Conservation (phyloP, 2,888 invertebrate species). For the Drosophila vallismaia region DNA sequence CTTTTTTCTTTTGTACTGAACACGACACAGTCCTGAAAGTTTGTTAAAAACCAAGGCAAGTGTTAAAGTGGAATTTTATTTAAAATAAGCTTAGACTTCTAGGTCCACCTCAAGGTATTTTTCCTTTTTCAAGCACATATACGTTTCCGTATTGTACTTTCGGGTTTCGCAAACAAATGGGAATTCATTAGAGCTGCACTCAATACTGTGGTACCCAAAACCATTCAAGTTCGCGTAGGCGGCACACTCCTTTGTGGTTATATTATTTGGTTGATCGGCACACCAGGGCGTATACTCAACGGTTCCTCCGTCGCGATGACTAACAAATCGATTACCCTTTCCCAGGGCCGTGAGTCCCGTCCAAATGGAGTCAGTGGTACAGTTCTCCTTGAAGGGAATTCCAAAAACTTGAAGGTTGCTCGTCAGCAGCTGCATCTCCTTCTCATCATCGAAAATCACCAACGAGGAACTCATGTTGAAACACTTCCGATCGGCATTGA, state of each 20-base stretch:
- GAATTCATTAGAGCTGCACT: slow-evolving; percentile 20
- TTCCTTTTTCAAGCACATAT: slow-evolving; percentile 20
- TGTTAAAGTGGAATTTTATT: slow-evolving; percentile 7
- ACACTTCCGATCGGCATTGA: slow-evolving; percentile 29
- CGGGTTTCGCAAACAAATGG: slow-evolving; percentile 16
- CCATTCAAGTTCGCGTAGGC: slow-evolving; percentile 21
- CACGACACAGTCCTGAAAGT: not conserved
- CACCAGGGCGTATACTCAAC: slow-evolving; percentile 28
- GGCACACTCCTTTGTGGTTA: slow-evolving; percentile 9
- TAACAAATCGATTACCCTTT: slow-evolving; percentile 2
- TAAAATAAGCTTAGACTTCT: not conserved
- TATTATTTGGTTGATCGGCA: slow-evolving; percentile 20
- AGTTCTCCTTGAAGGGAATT: slow-evolving; percentile 8
- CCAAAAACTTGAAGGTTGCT: slow-evolving; percentile 10
- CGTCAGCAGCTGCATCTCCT: slow-evolving; percentile 19
- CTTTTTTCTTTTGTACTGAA: not conserved
- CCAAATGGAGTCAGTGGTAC: slow-evolving; percentile 26
- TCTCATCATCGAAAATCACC: slow-evolving; percentile 11
- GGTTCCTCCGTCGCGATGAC: slow-evolving; percentile 3
- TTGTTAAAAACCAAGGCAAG: not conserved
- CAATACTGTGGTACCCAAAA: slow-evolving; percentile 28
- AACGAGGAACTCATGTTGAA: slow-evolving; percentile 17
- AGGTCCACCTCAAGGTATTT: slow-evolving; percentile 12
- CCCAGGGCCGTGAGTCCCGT: slow-evolving; percentile 25
- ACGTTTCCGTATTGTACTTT: slow-evolving; percentile 10